Percentiles rank a stretch among this genome's conserved stretches.
These are phyloP conservation scores for Dasyurus viverrinus DNA, from an alignment of 2,113 vertebrate species.

Conservation along the genomic window DNA sequence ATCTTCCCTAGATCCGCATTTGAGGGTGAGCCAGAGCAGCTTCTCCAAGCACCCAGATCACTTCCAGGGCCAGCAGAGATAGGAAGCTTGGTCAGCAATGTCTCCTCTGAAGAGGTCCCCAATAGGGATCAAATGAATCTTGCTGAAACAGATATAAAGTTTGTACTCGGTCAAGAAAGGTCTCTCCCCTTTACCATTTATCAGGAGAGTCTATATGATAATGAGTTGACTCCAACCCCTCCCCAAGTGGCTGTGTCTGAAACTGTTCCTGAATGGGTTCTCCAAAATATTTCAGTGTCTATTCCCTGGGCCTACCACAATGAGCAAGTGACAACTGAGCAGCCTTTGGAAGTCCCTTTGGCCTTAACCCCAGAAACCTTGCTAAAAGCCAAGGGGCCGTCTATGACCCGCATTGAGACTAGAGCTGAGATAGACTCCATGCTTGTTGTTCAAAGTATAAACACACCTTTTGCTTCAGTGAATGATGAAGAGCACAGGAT, in stretches of 20 bases:
- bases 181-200: not conserved
- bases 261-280: not conserved
- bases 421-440: not conserved
- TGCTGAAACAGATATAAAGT: not conserved
- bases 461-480: not conserved
- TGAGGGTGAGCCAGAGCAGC: not conserved
- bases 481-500: not conserved
- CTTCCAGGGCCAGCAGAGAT: not conserved
- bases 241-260: not conserved
- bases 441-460: not conserved
- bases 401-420: not conserved
- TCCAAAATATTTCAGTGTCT: not conserved
- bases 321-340: not conserved
- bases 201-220: not conserved
- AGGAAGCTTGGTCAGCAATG: too few relatives aligned
- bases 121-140: not conserved
- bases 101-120: not conserved
- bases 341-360: not conserved
- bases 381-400: not conserved
- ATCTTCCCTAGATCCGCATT: not conserved
- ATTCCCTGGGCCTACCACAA: not conserved
- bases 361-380: not conserved
- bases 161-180: not conserved
- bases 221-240: fast-evolving
- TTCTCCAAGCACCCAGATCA: not conserved